Base-by-base conservation (phyloP, 2,113 vertebrate genomes). In the Rhabdomys dilectus region DNA sequence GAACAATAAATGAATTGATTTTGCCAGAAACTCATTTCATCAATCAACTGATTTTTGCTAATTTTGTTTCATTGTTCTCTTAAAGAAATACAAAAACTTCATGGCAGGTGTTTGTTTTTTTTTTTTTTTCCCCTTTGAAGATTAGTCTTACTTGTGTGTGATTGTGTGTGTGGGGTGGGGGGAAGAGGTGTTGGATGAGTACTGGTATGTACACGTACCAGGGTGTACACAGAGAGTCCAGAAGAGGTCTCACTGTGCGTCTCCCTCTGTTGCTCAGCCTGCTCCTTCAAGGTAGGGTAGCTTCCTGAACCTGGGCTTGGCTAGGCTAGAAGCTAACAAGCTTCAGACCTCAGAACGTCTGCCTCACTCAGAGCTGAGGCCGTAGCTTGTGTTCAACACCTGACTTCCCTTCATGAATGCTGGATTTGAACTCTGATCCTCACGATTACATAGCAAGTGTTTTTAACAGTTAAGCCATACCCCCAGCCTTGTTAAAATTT, bases 41-140 rank as follows among this genome's bases (percentile, higher is more conserved):
- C 56, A 64, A 26, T 34, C 26, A 86, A 2, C 29, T 88, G 45
- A 73, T 60, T 89, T 96, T 89, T 76, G 45, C 87, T 60, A 76
- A 1, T 91, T 97, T 88, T 77, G 34, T 91, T 89, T 91, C 6
- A 48, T 92, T 68, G 15, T 84, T 94, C 34, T 95, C 4, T 85
- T n/a, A 66, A 34, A 81, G 1, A 91, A n/a, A 77, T 80, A 91
- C 68, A 86, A 24, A 89, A 88, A 17, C 5, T 80, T n/a, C 3
- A 64, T 6, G 48, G 58, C 22, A 62, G 11, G 9, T 73, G 34
- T 15, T 16, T 45, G 48, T 86, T n/a, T 72, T 72, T n/a, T n/a
- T n/a, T n/a, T n/a, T n/a, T n/a, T n/a, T n/a, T n/a, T n/a, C n/a
- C n/a, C 3, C 48, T 39, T 56, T 84, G 80, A 84, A 8, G 36